A percentile compares a stretch with the other conserved stretches of the same genome.
Conservation (phyloP, 2,113 vertebrate species). For the Perccottus glenii region DNA sequence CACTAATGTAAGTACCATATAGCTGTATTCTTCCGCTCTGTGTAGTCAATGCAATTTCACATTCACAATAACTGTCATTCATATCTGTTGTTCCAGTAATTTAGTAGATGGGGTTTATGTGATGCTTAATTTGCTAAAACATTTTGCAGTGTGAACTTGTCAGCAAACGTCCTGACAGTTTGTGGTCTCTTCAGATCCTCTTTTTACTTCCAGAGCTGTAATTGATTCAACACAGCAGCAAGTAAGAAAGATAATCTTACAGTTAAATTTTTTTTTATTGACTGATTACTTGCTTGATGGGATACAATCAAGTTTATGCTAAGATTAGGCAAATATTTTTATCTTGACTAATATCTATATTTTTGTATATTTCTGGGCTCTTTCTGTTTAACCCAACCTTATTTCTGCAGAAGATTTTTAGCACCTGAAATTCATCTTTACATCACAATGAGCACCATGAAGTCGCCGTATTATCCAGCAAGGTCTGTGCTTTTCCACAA, state of each 20-base stretch:
- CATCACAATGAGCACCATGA: constrained; percentile 72
- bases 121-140: constrained; percentile 4
- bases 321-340: too few species aligned
- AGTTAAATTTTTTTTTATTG: too few species aligned
- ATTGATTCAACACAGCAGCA: background rate
- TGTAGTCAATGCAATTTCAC: background rate
- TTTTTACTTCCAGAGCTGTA: background rate
- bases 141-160: background rate
- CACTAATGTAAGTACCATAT: constrained; percentile 54
- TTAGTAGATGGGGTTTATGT: background rate
- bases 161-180: constrained; percentile 9
- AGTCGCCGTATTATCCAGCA: constrained; percentile 79
- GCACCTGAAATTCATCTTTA: constrained; percentile 1
- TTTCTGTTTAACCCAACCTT: background rate
- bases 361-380: background rate
- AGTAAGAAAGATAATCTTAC: background rate
- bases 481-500: constrained; percentile 88
- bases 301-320: too few species aligned
- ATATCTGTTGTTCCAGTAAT: background rate
- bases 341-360: background rate
- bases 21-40: constrained; percentile 9
- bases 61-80: background rate
- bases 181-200: constrained; percentile 8
- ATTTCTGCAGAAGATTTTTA: constrained; percentile 12
- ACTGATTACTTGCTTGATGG: too few species aligned